A percentile compares a stretch with the other conserved stretches of the same genome.
phyloP scores from a whole-genome alignment of 2,888 invertebrate genomes.

The Aphrophora alni region DNA sequence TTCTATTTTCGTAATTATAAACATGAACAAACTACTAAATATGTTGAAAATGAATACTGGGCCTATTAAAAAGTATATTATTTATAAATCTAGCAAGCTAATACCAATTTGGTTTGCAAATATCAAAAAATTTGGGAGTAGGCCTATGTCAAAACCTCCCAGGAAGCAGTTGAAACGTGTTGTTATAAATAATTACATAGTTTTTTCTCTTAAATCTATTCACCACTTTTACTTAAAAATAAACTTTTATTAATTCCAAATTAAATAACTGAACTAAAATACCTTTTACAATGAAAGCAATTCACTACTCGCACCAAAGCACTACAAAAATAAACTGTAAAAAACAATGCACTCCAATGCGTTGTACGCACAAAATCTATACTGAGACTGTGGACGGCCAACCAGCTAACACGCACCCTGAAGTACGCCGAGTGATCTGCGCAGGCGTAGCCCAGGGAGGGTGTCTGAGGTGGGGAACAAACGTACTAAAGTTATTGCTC shows the following conservation, averaged over 20 bases:
- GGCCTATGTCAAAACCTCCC: background rate
- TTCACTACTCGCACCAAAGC: background rate
- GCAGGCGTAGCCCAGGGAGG: background rate
- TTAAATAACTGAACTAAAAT: background rate
- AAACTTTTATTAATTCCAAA: background rate
- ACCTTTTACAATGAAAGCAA: background rate
- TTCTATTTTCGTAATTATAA: too few relatives aligned
- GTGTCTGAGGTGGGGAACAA: background rate
- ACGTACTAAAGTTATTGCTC: background rate
- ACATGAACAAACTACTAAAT: too few relatives aligned
- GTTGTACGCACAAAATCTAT: slow-evolving; percentile 21
- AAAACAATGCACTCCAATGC: background rate
- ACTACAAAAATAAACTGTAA: background rate
- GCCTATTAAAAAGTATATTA: too few relatives aligned
- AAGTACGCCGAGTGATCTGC: background rate
- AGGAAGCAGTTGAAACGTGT: background rate
- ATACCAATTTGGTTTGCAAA: too few relatives aligned
- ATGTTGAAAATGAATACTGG: too few relatives aligned
- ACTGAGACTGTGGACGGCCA: slow-evolving; percentile 2
- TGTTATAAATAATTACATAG: background rate
- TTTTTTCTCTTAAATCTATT: too few relatives aligned
- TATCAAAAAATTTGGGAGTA: background rate
- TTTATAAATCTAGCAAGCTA: too few relatives aligned
- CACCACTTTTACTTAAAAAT: background rate
- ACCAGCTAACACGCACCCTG: background rate